Conservation (phyloP, 2,113 vertebrate species). For the Mustelus asterias region DNA sequence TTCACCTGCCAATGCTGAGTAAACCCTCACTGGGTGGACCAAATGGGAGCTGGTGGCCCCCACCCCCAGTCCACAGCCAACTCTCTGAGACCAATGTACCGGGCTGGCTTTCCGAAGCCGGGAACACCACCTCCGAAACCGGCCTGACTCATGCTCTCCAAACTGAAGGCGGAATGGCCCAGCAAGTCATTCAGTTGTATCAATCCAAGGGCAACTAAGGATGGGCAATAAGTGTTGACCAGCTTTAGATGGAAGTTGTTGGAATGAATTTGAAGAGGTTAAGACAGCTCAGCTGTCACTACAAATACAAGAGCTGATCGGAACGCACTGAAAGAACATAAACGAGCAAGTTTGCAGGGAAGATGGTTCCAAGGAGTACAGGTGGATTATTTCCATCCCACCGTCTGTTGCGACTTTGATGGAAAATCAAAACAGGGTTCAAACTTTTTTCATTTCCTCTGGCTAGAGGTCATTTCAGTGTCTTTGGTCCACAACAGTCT, state of each 20-base stretch:
- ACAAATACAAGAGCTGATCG: background rate
- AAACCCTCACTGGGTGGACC: background rate
- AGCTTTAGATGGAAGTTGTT: background rate
- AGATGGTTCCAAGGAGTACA: background rate
- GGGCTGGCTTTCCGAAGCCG: background rate
- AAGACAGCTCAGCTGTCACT: background rate
- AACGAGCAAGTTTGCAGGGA: background rate
- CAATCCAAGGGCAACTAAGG: too few species aligned
- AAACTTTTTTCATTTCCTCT: background rate
- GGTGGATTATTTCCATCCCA: background rate
- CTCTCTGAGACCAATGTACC: background rate
- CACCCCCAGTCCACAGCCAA: background rate
- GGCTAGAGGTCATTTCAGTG: background rate
- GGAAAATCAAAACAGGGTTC: background rate
- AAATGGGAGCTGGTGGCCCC: background rate
- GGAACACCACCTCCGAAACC: background rate
- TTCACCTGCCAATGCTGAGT: background rate
- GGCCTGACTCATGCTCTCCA: background rate
- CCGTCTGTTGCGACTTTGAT: background rate
- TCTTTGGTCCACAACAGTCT: background rate
- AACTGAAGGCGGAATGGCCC: background rate
- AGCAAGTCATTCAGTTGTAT: too few species aligned
- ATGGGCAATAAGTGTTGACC: too few species aligned
- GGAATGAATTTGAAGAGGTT: background rate
- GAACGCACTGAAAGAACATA: background rate